Evolutionary conservation across 2,113 vertebrate species (phyloP).

Genomic region (Heloderma charlesbogerti): DNA sequence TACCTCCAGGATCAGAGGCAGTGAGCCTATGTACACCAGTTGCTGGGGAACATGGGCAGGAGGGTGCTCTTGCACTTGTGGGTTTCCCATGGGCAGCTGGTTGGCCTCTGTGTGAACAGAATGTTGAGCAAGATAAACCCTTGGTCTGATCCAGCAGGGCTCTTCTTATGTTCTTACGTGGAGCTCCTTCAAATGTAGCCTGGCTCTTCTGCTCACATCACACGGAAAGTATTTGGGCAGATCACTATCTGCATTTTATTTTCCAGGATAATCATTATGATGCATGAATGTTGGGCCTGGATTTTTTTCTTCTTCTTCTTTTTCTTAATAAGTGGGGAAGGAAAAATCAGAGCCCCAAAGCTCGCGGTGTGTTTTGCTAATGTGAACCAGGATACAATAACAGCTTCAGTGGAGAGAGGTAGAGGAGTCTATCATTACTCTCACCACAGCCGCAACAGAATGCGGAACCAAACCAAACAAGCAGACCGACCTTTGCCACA

Average conservation of each 20-base stretch:
- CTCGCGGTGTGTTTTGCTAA: slow-evolving; percentile 37
- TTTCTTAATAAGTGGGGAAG: slow-evolving; percentile 30
- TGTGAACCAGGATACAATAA: slow-evolving; percentile 30
- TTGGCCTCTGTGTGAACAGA: too few species aligned
- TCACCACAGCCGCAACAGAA: background rate
- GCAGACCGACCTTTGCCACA: background rate
- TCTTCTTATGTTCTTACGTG: too few species aligned
- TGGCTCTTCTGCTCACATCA: background rate
- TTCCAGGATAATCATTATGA: background rate
- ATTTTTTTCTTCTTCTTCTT: background rate
- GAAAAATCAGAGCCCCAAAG: slow-evolving; percentile 7
- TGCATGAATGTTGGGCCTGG: background rate
- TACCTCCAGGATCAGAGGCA: too few species aligned
- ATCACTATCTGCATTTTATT: background rate
- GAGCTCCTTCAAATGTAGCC: fast-evolving
- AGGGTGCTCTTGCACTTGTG: too few species aligned
- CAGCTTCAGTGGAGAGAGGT: fast-evolving
- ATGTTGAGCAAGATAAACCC: too few species aligned
- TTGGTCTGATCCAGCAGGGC: too few species aligned
- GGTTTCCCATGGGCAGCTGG: too few species aligned
- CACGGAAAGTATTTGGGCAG: background rate
- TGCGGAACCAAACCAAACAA: background rate
- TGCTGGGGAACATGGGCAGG: too few species aligned
- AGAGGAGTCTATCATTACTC: background rate
- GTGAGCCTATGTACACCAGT: too few species aligned